These are phyloP conservation scores for Odontocolon sp. DNA, from an alignment of 2,888 invertebrate genomes.

Conservation along the genomic window DNA sequence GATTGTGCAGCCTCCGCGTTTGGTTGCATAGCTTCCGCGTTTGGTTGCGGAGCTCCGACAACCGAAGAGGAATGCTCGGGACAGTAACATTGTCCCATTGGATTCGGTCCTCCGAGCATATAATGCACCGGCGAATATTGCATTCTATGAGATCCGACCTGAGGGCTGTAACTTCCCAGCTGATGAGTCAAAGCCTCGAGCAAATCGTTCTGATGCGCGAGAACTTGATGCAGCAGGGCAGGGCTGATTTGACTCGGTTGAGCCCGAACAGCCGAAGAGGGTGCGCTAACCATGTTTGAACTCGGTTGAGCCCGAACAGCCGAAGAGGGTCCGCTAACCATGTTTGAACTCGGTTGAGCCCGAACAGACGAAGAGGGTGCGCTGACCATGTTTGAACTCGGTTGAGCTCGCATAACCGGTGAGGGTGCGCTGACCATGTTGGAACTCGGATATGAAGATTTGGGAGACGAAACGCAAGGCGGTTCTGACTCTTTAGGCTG, in stretches of 20 bases:
- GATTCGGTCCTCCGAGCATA: not conserved
- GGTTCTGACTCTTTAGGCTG: not conserved
- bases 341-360: not conserved
- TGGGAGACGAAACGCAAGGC: not conserved
- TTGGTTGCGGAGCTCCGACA: not conserved
- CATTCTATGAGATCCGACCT: not conserved
- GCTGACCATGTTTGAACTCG: not conserved
- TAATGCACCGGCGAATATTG: not conserved
- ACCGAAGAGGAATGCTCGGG: not conserved
- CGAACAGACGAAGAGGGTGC: not conserved
- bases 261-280: not conserved
- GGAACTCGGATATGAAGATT: not conserved
- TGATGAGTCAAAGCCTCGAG: constrained; percentile 38
- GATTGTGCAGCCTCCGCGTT: not conserved
- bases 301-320: not conserved
- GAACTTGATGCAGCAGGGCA: constrained; percentile 18
- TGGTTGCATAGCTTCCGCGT: not conserved
- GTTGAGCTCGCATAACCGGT: not conserved
- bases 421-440: not conserved
- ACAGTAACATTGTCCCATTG: constrained; percentile 12
- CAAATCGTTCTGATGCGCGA: constrained; percentile 43
- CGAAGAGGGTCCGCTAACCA: not conserved
- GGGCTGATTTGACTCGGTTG: not conserved
- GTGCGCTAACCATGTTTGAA: not conserved
- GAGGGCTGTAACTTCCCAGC: constrained; percentile 5